Base-by-base conservation (phyloP, 2,797 vertebrate species). In the Danio albolineatus region DNA sequence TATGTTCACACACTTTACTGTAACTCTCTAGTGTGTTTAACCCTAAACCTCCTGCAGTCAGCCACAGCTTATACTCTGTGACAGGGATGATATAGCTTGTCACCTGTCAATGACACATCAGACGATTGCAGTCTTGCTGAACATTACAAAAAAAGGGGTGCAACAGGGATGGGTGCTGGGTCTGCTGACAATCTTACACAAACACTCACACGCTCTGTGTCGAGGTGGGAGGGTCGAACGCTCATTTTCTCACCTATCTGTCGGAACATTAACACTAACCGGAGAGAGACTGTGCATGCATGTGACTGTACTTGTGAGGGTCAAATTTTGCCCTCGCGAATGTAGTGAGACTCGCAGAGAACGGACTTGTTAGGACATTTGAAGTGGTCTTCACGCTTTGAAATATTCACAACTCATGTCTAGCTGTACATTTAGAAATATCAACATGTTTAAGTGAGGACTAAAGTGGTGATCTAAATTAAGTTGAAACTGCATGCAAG, bases 211-310 rank as follows among this genome's bases (percentile, higher is more conserved):
- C 36, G 12, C 8, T 54, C 14, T 72, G 43, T 46, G 57, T 71
- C 48, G 41, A 69, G 12, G 21, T 78, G 54, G 41, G 46, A 44
- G 76, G 62, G 70, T 13, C 48, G 43, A 67, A 49, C 28, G 64
- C 28, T 13, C 46, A 41, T 51, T 44, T 81, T 78, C 61, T 51
- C 65, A 78, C 71, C 75, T 76, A 62, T 13, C 88, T 87, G 87
- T 86, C 88, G 89, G 89, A 90, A 87, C 90, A 91, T 93, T 92
- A 92, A 91, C 93, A 89, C 82, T 46, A 73, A 81, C 56, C 72
- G 86, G 89, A 70, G 85, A 93, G 86, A 74, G 85, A 72, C 84
- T 76, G 84, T 82, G 82, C 65, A 79, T 64, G 83, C 65, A 19
- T 36, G 49, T 14, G 38, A 41, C 17, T 76, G 43, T 65, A 53